Conservation (phyloP, 2,888 invertebrate species). For the Salpingus planirostris region DNA sequence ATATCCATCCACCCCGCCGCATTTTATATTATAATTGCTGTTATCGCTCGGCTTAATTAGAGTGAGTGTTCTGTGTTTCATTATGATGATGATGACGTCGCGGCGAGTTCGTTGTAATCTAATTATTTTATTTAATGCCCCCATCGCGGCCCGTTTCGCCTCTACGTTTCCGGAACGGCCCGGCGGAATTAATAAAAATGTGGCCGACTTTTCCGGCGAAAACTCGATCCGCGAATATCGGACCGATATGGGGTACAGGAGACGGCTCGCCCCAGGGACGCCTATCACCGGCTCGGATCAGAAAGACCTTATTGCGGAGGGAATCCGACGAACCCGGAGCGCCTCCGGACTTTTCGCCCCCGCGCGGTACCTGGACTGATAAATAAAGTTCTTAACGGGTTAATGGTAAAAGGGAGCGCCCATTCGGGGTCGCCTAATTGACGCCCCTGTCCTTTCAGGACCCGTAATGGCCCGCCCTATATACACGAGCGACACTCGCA, state of each 20-base stretch:
- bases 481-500: too few species aligned
- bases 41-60: conserved; percentile 35
- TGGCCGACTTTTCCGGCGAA: conserved; percentile 1
- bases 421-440: too few species aligned
- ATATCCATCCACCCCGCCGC: conserved; percentile 28
- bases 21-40: conserved; percentile 35
- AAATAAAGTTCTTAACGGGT: too few species aligned
- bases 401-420: too few species aligned
- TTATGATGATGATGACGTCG: too few species aligned
- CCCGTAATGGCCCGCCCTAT: too few species aligned
- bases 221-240: conserved; percentile 10
- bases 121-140: conserved; percentile 15
- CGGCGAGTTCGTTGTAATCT: conserved; percentile 14
- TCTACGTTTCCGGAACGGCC: background rate
- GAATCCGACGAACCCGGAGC: too few species aligned
- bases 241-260: conserved; percentile 13
- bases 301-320: conserved; percentile 18
- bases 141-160: background rate
- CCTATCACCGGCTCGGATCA: conserved; percentile 19
- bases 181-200: conserved; percentile 1
- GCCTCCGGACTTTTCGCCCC: too few species aligned
- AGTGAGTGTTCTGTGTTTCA: conserved; percentile 30
- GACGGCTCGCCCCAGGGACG: conserved; percentile 15
- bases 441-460: too few species aligned
- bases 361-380: too few species aligned